phyloP scores from a whole-genome alignment of 30 jellyfish, hydroid and myxozoan genomes.

The Cassiopea xamachana region DNA sequence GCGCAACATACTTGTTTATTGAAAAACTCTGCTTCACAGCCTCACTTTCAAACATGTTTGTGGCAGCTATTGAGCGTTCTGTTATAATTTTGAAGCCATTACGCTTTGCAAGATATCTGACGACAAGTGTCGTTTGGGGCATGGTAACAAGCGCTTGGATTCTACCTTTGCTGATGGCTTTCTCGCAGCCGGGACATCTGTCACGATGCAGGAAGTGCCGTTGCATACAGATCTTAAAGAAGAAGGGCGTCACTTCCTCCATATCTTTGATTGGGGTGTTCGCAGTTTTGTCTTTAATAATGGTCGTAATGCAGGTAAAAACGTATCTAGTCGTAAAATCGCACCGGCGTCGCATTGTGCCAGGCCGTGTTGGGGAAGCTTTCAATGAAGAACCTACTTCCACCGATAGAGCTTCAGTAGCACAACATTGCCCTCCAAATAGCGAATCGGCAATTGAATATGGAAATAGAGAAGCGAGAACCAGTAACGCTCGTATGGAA shows the following conservation, averaged over 20 bases:
- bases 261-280: neutral
- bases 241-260: neutral
- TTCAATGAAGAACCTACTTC: neutral
- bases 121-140: constrained; percentile 35
- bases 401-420: constrained; percentile 2
- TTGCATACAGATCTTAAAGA: constrained; percentile 6
- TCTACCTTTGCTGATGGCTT: constrained; percentile 5
- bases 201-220: neutral
- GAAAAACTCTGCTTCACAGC: constrained; percentile 55
- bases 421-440: neutral
- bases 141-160: constrained; percentile 45
- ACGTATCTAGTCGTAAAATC: constrained; percentile 37
- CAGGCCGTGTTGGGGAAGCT: neutral
- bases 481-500: neutral
- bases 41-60: constrained; percentile 52
- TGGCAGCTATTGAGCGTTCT: constrained; percentile 57
- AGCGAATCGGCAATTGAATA: neutral
- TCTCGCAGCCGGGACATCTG: constrained; percentile 12
- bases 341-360: constrained; percentile 46
- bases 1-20: constrained; percentile 19
- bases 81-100: constrained; percentile 50
- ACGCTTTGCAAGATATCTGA: constrained; percentile 26
- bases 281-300: neutral
- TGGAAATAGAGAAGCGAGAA: neutral
- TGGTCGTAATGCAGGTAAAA: constrained; percentile 39